Conservation (phyloP, 2,888 invertebrate species). For the Punctoribates punctum region DNA sequence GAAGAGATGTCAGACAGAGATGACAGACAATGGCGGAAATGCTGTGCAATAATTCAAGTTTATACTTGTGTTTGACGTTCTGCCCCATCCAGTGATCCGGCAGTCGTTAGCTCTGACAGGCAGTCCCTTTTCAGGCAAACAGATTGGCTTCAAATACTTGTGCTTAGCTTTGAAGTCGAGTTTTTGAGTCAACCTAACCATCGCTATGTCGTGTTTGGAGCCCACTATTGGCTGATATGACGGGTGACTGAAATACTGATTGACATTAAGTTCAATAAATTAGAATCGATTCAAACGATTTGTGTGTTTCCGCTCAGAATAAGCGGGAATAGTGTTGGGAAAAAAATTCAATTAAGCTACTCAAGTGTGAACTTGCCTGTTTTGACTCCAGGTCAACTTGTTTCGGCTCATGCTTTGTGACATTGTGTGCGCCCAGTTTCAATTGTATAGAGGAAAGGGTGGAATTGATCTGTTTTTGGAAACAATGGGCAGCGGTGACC, state of each 20-base stretch:
- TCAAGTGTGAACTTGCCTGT: background rate
- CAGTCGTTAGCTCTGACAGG: background rate
- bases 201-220: background rate
- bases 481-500: conserved; percentile 23
- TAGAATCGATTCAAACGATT: background rate
- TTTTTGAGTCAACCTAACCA: background rate
- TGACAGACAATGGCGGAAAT: background rate
- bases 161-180: background rate
- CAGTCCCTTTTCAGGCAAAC: background rate
- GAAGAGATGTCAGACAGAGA: too few species aligned
- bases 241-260: background rate
- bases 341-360: background rate
- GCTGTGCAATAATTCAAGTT: background rate
- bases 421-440: conserved; percentile 25
- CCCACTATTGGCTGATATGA: background rate
- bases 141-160: background rate
- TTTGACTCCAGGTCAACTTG: background rate
- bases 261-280: background rate
- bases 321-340: background rate
- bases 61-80: background rate
- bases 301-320: background rate
- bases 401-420: background rate
- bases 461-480: background rate
- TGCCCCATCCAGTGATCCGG: background rate
- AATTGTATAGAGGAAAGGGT: background rate